These are phyloP conservation scores for Spheniscus mendiculus DNA, from an alignment of 2,113 vertebrate species.

Conservation along the genomic window DNA sequence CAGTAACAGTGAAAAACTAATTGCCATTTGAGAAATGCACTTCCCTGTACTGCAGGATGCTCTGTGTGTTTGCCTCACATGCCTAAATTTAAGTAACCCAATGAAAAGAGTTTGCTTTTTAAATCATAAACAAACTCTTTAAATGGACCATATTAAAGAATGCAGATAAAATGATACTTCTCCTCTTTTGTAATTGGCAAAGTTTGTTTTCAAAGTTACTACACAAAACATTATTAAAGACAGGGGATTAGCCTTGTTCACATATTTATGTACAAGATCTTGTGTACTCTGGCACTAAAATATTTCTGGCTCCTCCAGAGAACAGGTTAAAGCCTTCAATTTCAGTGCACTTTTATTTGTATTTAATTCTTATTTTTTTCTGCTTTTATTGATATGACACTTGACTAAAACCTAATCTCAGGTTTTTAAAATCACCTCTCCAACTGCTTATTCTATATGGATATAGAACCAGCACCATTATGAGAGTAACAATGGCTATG, in stretches of 20 bases:
- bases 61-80: not conserved
- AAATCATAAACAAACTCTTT: not conserved
- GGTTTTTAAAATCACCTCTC: not conserved
- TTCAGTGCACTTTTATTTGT: not conserved
- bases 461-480: not conserved
- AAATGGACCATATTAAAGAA: not conserved
- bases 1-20: constrained; percentile 36
- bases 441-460: not conserved
- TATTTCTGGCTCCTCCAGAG: not conserved
- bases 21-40: not conserved
- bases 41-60: not conserved
- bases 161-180: not conserved
- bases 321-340: not conserved
- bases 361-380: not conserved
- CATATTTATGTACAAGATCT: not conserved
- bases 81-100: not conserved
- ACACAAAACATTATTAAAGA: not conserved
- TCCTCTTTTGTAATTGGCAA: not conserved
- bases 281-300: not conserved
- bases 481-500: not conserved
- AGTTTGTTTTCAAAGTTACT: not conserved
- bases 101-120: not conserved
- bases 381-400: not conserved
- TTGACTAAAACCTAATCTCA: not conserved
- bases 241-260: not conserved